Conservation (phyloP, 2,113 vertebrate species). For the Aegithalos caudatus region DNA sequence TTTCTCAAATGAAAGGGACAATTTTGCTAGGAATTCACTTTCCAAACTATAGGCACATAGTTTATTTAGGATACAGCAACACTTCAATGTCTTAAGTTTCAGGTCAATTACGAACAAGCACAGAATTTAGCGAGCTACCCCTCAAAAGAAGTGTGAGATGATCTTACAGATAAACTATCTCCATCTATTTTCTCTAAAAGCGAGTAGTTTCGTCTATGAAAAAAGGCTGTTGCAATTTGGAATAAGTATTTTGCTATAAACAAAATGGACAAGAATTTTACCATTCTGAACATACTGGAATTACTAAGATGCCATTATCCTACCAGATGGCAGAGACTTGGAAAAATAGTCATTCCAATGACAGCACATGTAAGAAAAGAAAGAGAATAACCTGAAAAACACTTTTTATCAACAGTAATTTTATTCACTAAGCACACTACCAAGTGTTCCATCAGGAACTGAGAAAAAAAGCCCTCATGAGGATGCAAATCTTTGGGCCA, state of each 20-base stretch:
- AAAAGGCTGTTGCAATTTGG: background rate
- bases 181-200: background rate
- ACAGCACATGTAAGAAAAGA: background rate
- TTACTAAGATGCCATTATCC: background rate
- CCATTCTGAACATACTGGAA: background rate
- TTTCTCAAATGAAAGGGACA: background rate
- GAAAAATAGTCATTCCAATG: background rate
- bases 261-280: background rate
- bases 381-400: background rate
- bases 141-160: background rate
- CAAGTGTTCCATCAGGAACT: background rate
- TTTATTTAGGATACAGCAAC: background rate
- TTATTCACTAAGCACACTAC: background rate
- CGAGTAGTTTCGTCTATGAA: rapidly evolving
- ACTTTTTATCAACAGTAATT: background rate
- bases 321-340: background rate
- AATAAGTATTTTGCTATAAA: background rate
- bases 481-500: background rate
- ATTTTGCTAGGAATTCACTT: background rate
- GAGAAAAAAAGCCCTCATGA: background rate
- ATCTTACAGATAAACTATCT: background rate
- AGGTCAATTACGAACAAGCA: rapidly evolving
- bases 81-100: background rate
- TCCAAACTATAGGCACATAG: rapidly evolving
- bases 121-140: background rate